Evolutionary conservation across 2,888 invertebrate species (phyloP).

Genomic region (Chaetogeoica ovagalla): DNA sequence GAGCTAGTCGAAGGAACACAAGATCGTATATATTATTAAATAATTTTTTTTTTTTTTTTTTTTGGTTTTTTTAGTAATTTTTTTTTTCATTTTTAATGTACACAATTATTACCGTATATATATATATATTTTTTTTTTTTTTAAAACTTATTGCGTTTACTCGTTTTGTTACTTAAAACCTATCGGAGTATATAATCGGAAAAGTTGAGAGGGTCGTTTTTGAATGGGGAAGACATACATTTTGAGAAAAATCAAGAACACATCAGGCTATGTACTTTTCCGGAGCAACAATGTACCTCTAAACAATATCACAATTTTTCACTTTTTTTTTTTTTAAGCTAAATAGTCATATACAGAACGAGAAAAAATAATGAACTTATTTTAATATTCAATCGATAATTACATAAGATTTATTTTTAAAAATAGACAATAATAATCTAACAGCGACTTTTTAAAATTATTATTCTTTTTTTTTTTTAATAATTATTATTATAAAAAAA

Average conservation of each 20-base stretch:
- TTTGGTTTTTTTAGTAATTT: neutral
- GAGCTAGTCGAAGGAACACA: conserved; percentile 47
- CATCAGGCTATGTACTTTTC: conserved; percentile 49
- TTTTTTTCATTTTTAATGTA: neutral
- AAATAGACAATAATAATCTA: conserved; percentile 48
- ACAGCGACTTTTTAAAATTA: conserved; percentile 33
- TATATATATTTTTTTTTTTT: neutral
- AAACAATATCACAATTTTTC: conserved; percentile 49
- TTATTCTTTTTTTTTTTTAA: neutral
- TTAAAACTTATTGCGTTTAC: conserved; percentile 30
- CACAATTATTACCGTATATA: neutral
- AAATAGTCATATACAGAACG: conserved; percentile 46
- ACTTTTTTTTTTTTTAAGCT: conserved; percentile 39
- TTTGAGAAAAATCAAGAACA: conserved; percentile 51
- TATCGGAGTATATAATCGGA: conserved; percentile 38
- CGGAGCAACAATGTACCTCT: conserved; percentile 47
- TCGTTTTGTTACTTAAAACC: conserved; percentile 24
- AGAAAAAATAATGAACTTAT: conserved; percentile 27
- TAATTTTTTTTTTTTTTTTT: conserved; percentile 20
- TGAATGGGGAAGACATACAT: conserved; percentile 49
- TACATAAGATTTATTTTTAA: conserved; percentile 45
- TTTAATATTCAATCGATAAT: conserved; percentile 20
- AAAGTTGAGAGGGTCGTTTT: conserved; percentile 14
- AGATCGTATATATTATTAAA: conserved; percentile 27
- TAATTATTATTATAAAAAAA: conserved; percentile 51